Percentiles rank a stretch among this genome's conserved stretches.
Conservation (phyloP, 2,113 vertebrate genomes). For the Prochilodus magdalenae region DNA sequence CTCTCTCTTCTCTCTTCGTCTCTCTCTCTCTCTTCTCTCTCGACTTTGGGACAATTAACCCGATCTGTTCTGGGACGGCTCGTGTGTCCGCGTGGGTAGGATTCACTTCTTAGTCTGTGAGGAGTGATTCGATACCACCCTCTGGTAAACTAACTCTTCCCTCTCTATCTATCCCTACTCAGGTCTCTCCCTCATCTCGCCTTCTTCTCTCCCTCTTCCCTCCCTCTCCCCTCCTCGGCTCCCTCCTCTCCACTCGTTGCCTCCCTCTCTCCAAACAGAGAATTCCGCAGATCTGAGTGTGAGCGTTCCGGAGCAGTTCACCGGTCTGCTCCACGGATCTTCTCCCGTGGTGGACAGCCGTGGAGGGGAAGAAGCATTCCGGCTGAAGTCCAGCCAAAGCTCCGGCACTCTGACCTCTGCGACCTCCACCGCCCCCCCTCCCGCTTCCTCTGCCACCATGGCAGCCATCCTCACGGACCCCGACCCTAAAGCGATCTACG, state of each 20-base stretch:
- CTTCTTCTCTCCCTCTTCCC: constrained; percentile 39
- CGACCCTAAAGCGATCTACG: constrained; percentile 82
- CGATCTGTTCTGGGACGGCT: constrained; percentile 85
- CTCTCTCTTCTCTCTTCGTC: constrained; percentile 42
- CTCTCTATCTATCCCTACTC: neutral
- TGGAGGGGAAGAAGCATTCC: constrained; percentile 81
- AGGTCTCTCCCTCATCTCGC: constrained; percentile 37
- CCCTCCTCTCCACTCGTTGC: neutral
- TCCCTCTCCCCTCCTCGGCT: constrained; percentile 5
- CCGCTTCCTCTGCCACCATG: constrained; percentile 64
- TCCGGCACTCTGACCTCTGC: constrained; percentile 23
- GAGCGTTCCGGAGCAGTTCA: constrained; percentile 93
- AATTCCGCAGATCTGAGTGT: constrained; percentile 73
- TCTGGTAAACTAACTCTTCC: too few species aligned
- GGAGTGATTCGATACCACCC: too few species aligned
- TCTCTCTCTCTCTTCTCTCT: constrained; percentile 32
- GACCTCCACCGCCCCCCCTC: neutral
- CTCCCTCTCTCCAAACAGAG: constrained; percentile 64
- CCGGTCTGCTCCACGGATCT: constrained; percentile 95
- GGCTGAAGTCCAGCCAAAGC: constrained; percentile 26
- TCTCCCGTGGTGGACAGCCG: constrained; percentile 91
- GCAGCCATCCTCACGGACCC: constrained; percentile 78
- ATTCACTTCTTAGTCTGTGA: too few species aligned
- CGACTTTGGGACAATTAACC: constrained; percentile 82
- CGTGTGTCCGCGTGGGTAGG: too few species aligned